Evolutionary conservation across 53 echinoderm and acorn worm genomes (phyloP).

Genomic region (Echinometra lucunter): DNA sequence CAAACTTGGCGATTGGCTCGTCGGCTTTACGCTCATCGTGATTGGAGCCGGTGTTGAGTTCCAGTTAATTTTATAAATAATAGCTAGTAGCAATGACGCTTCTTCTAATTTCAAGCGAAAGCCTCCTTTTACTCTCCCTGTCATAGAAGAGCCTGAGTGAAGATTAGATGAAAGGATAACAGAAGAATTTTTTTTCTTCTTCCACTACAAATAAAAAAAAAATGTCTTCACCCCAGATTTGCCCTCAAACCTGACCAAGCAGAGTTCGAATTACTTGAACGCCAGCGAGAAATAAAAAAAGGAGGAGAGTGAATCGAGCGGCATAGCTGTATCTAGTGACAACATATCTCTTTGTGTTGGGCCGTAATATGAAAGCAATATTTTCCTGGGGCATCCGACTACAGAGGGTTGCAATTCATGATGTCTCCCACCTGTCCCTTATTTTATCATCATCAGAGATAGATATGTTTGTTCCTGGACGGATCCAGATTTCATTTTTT

Average conservation of each 20-base stretch:
- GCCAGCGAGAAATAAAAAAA: background rate
- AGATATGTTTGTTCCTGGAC: background rate
- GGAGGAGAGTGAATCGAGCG: slow-evolving; percentile 26
- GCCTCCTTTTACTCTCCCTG: slow-evolving; percentile 49
- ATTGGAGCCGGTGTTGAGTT: slow-evolving; percentile 59
- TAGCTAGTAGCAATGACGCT: slow-evolving; percentile 67
- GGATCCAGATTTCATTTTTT: slow-evolving; percentile 30
- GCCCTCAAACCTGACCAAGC: slow-evolving; percentile 54
- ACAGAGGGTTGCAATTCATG: slow-evolving; percentile 51
- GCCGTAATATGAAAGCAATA: slow-evolving; percentile 52
- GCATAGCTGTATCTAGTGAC: slow-evolving; percentile 56
- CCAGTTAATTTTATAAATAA: slow-evolving; percentile 69
- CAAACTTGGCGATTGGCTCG: slow-evolving; percentile 24
- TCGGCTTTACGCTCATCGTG: background rate
- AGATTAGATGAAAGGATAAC: slow-evolving; percentile 51
- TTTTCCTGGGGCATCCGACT: slow-evolving; percentile 57
- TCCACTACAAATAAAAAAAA: slow-evolving; percentile 16
- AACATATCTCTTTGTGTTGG: slow-evolving; percentile 64
- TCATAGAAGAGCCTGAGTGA: slow-evolving; percentile 26
- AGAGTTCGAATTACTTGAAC: slow-evolving; percentile 47
- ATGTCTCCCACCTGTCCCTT: slow-evolving; percentile 53
- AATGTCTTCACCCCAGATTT: slow-evolving; percentile 55
- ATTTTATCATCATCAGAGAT: background rate
- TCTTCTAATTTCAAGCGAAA: slow-evolving; percentile 55
- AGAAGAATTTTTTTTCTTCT: background rate